Evolutionary conservation across 2,888 invertebrate species (phyloP).

Genomic region (Drosophila sordidapex): DNA sequence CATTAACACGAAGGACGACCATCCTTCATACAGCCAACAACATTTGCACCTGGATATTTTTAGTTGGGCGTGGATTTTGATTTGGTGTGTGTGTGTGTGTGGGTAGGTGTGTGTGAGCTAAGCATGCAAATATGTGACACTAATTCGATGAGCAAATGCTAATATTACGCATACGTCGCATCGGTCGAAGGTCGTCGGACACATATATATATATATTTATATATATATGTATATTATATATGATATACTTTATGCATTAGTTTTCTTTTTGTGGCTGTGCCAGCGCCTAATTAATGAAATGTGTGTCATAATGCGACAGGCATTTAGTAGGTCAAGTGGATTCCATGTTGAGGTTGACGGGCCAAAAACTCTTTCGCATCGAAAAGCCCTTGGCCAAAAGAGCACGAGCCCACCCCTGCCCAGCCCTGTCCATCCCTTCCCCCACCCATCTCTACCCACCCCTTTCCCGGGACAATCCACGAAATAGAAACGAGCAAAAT

Average conservation of each 20-base stretch:
- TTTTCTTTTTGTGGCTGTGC: slow-evolving; percentile 17
- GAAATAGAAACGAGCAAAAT: slow-evolving; percentile 29
- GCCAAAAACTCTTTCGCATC: slow-evolving; percentile 62
- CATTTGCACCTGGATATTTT: slow-evolving; percentile 20
- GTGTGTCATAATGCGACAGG: slow-evolving; percentile 79
- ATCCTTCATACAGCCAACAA: slow-evolving; percentile 41
- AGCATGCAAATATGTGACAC: slow-evolving; percentile 57
- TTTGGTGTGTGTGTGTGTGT: slow-evolving; percentile 5
- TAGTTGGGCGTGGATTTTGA: slow-evolving; percentile 40
- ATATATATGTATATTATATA: neutral
- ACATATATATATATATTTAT: neutral
- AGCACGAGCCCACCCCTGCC: slow-evolving; percentile 19
- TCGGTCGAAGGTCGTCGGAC: slow-evolving; percentile 44
- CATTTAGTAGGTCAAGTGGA: slow-evolving; percentile 77
- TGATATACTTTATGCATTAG: neutral
- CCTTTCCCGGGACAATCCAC: neutral
- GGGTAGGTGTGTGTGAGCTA: slow-evolving; percentile 11
- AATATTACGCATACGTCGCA: slow-evolving; percentile 73
- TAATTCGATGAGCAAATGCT: slow-evolving; percentile 62
- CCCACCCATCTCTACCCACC: neutral
- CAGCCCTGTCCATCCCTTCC: neutral
- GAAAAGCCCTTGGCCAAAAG: slow-evolving; percentile 58
- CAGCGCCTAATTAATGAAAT: slow-evolving; percentile 76
- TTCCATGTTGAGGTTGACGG: slow-evolving; percentile 68
- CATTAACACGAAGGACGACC: slow-evolving; percentile 66